Evolutionary conservation across 2,113 vertebrate species (phyloP).

Genomic region (Romanogobio albipinnatus): DNA sequence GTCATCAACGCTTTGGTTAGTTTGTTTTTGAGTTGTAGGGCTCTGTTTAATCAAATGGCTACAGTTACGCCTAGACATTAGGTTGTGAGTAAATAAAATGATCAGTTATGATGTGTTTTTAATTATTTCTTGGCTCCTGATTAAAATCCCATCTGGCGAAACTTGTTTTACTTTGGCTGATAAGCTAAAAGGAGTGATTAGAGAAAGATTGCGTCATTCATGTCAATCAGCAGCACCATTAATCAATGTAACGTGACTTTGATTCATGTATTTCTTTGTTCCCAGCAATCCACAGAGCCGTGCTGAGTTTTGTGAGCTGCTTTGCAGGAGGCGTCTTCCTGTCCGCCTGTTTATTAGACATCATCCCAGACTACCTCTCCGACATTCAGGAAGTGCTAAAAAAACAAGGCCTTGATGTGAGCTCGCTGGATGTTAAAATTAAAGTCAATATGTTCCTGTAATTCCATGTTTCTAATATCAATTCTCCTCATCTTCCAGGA

Average conservation of each 20-base stretch:
- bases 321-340: slow-evolving; percentile 84
- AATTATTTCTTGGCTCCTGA: background rate
- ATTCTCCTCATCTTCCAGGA: slow-evolving; percentile 59
- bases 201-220: background rate
- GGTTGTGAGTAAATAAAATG: background rate
- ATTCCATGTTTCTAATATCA: background rate
- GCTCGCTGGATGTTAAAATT: background rate
- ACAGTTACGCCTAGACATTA: background rate
- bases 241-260: background rate
- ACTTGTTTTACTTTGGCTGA: slow-evolving; percentile 10
- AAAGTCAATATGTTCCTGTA: background rate
- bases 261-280: background rate
- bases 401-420: slow-evolving; percentile 64
- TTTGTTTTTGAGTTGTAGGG: background rate
- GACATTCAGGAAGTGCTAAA: slow-evolving; percentile 74
- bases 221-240: background rate
- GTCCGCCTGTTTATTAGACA: slow-evolving; percentile 83
- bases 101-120: background rate
- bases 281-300: slow-evolving; percentile 68
- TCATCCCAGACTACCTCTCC: slow-evolving; percentile 82
- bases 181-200: background rate
- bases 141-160: background rate
- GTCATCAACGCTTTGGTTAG: background rate
- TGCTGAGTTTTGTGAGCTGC: slow-evolving; percentile 81
- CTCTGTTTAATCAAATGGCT: background rate